Evolutionary conservation across 2,113 vertebrate genomes (phyloP), one percentile per base, ranked within the genome.

Genomic region (Solea senegalensis): DNA sequence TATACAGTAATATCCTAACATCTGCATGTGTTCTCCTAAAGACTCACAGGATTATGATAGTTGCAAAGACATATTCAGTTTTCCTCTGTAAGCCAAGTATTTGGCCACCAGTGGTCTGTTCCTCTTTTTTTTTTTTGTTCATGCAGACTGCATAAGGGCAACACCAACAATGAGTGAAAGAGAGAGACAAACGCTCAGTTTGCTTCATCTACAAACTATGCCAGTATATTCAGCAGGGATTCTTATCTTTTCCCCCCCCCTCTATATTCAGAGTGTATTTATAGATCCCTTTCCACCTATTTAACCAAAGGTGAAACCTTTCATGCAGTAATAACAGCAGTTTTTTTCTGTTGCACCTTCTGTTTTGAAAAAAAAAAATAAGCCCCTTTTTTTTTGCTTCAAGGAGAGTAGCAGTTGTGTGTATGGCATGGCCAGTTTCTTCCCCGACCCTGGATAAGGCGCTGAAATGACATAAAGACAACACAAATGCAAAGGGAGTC

Each of bases 181-280:
- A 13, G 69, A 45, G 14, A 53, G 56, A 56, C 56, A 86, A 56
- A 72, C 7, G 53, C 70, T 54, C 68, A 67, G 59, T 39, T 21
- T 48, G 40, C 68, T 43, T 49, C 63, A 66, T 88, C 75, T 86
- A 86, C 82, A 89, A 88, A 91, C 83, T 82, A 78, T 67, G 52
- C 40, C 34, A 41, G 66, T 86, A 76, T 89, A 78, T 89, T 90
- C 83, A 84, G 63, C 65, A 49, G 74, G 86, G 86, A 90, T 54
- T 62, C 68, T 63, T 69, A 77, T 78, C 65, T 0, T 40, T 80
- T 77, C 76, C 70, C 55, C 40, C 60, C 78, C 76, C 21, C 21
- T 34, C 34, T 34, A 34, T 34, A 48, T 76, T 91, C 83, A 88
- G 91, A 21, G 82, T 90, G 91, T 92, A 92, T 93, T 92, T 91